These are phyloP conservation scores for Oxystoma pomonae DNA, from an alignment of 2,888 invertebrate genomes.

Conservation along the genomic window DNA sequence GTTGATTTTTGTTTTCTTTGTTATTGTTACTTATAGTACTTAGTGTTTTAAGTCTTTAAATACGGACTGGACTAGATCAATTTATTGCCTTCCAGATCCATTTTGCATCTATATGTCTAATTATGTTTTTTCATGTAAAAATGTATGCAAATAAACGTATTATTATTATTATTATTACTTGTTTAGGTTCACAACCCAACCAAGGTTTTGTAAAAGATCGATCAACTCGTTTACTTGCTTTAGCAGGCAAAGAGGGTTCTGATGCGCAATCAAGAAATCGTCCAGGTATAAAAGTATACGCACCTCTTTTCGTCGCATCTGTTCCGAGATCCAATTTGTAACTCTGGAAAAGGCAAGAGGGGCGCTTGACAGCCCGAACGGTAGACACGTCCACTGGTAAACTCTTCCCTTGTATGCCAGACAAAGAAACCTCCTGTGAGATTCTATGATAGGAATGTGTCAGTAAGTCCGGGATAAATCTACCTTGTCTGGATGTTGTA, in stretches of 20 bases:
- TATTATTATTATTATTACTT: no score
- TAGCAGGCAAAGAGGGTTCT: background rate
- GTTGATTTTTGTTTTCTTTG: no score
- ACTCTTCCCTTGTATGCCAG: constrained; percentile 5
- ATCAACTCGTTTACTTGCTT: background rate
- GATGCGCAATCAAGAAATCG: constrained; percentile 16
- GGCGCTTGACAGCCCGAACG: constrained; percentile 19
- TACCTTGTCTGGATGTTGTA: constrained; percentile 21
- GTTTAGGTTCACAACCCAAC: constrained; percentile 10
- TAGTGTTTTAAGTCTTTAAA: no score
- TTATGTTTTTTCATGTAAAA: no score
- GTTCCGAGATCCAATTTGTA: constrained; percentile 27
- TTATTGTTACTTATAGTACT: no score
- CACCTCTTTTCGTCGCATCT: constrained; percentile 19
- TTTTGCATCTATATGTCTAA: no score
- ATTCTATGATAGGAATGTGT: constrained; percentile 18
- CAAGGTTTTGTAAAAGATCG: background rate
- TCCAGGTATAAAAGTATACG: constrained; percentile 29
- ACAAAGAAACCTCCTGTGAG: constrained; percentile 17
- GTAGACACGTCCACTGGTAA: constrained; percentile 6
- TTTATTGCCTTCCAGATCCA: no score
- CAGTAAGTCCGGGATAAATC: constrained; percentile 23
- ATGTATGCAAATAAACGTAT: no score
- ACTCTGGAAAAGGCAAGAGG: constrained; percentile 26
- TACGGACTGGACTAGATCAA: no score